A percentile compares a stretch with the other conserved stretches of the same genome.
These are phyloP conservation scores for Protomyctophum bolini DNA, from an alignment of 2,113 vertebrate genomes.

Conservation along the genomic window DNA sequence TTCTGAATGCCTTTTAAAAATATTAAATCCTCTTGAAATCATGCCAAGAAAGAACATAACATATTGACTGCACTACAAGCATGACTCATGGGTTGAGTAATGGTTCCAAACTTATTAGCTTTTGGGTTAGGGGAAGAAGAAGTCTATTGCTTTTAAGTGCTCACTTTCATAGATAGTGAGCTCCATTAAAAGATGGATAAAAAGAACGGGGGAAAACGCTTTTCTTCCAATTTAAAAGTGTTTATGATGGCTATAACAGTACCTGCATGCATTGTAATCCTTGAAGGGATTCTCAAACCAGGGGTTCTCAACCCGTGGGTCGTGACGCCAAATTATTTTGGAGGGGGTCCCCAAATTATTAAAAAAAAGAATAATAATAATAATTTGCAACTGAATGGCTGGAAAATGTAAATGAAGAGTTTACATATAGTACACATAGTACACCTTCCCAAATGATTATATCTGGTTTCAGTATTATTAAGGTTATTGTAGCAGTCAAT, in stretches of 20 bases:
- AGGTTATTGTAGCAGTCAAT: too few relatives aligned
- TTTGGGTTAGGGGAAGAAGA: neutral
- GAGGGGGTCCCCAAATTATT: too few relatives aligned
- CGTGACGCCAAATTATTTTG: too few relatives aligned
- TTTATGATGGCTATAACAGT: neutral
- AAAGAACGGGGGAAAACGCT: constrained; percentile 13
- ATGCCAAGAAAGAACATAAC: neutral
- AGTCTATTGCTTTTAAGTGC: constrained; percentile 4
- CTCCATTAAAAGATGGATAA: constrained; percentile 47
- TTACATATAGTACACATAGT: too few relatives aligned
- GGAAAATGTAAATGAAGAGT: too few relatives aligned
- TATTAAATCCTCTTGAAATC: neutral
- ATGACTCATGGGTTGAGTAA: neutral
- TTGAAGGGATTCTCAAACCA: too few relatives aligned
- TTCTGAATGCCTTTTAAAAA: neutral
- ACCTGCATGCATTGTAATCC: too few relatives aligned
- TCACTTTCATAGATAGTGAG: constrained; percentile 26
- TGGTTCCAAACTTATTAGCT: constrained; percentile 12
- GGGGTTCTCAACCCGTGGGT: too few relatives aligned
- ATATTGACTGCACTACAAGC: neutral
- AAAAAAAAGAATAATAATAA: too few relatives aligned
- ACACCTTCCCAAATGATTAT: too few relatives aligned
- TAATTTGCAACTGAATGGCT: too few relatives aligned
- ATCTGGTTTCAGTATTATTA: too few relatives aligned
- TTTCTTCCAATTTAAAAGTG: constrained; percentile 8